Base-by-base conservation (phyloP, 53 echinoderm and acorn worm species). In the Henricia sp. region DNA sequence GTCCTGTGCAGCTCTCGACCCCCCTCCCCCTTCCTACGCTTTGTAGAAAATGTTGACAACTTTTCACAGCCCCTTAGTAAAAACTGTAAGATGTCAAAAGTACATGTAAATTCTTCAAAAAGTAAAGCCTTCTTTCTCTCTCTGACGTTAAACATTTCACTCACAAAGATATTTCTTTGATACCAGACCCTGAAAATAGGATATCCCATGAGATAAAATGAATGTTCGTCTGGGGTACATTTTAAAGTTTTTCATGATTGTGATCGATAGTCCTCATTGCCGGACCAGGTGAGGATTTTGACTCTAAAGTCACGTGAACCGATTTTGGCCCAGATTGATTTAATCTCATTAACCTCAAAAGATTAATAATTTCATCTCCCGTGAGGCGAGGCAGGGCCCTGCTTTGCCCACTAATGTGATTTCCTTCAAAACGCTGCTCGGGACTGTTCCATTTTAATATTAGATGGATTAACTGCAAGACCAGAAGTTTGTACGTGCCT, bases 271-370 rank as follows among this genome's bases (percentile, higher is more conserved):
- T 36, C 37, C n/a, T 37, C 37, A 0, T 16, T 35, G 65, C 65
- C 58, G 9, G 8, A 65, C 37, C 37, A 36, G 44, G 6, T 69
- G 25, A 69, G 25, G 67, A 2, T 36, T 10, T 4, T 4, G 32
- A 48, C 27, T 50, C 32, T 53, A n/a, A 41, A 80, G 63, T 80
- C 80, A 62, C 48, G 34, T 44, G 64, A 64, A 62, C 42, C 44
- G 40, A 80, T 50, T 80, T n/a, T 80, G 80, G 62, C 80, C 80
- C 26, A 80, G 80, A 80, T 80, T 64, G 80, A 46, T 80, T 80
- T 80, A 80, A 80, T 80, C 80, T 64, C 80, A 80, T 80, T 80
- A 80, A 64, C 80, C 80, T 46, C 1, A 50, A 59, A 80, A 80
- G 43, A 80, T 63, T 41, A 80, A 63, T 80, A 80, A 60, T 80